Evolutionary conservation across 2,113 vertebrate species (phyloP), one percentile per base, ranked within the genome.

Genomic region (Redunca redunca): DNA sequence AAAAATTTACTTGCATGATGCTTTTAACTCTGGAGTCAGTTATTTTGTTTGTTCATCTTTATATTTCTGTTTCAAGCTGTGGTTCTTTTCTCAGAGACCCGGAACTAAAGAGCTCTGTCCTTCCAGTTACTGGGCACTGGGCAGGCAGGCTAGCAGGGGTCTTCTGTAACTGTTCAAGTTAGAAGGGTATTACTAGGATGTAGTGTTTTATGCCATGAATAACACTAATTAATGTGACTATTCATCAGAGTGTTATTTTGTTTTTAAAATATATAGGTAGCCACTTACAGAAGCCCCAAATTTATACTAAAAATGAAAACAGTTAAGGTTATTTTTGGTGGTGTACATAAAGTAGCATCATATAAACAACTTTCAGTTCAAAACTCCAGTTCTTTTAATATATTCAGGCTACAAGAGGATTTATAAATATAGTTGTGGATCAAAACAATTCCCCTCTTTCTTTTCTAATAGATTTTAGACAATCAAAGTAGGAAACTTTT

Each of bases 321-420:
- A 95, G 58, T 16, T 40, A 2, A 52, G 52, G 36, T 90, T 86
- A 74, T 91, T 97, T 82, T 86, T 77, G 43, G 48, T 93, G 16
- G 36, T 50, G 0, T 74, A 74, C 64, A 3, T 43, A 96, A 91
- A 94, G 74, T 80, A 78, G 33, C 26, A 74, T 83, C 80, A 85
- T 52, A 85, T 53, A 74, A 83, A 71, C 21, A 95, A 96, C 28
- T 90, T 90, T 90, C 36, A 96, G 53, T 50, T 81, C 4, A 87
- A 93, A 95, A 55, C 62, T 87, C 85, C 85, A 82, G 91, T 46
- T 52, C 19, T 93, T 96, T 95, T 83, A 78, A 83, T 91, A 89
- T 92, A 64, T 50, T 95, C 78, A 88, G 80, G 78, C 60, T 87
- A 26, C 83, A 96, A 96, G 90, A 90, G 33, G 52, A 95, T 87